Base-by-base conservation (phyloP, 2,113 vertebrate genomes). In the Orthonyx spaldingii region DNA sequence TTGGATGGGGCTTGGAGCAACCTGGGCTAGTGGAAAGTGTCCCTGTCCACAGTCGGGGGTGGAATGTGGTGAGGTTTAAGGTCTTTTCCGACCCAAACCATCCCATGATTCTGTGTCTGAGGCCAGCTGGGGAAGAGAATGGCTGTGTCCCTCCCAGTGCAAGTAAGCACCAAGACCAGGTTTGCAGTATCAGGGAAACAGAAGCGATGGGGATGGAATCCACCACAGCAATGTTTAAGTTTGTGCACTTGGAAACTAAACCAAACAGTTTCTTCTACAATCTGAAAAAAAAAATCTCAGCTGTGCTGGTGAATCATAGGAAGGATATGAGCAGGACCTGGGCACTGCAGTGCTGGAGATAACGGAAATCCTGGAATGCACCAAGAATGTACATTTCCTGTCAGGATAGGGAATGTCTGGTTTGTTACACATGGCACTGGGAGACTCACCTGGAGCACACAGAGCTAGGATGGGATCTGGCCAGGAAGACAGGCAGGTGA, bases 181-280 rank as follows among this genome's bases (percentile, higher is more conserved):
- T 26, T 11, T 28, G 0, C 22, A 56, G 11, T n/a, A 21, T 13
- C 26, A 32, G 55, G 44, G 47, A 55, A 84, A 26, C 0, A 13
- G 55, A 84, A 56, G 21, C 3, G 65, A 44, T 57, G 46, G 76
- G 55, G 50, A 57, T 66, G 60, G 53, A 74, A 63, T 55, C 61
- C 60, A 32, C 2, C 6, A 7, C 0, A 0, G 13, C 42, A 15
- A 1, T 8, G 15, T 94, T 80, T 41, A 61, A 42, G n/a, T 60
- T 63, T 56, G 9, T 44, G 55, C 30, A 3, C 77, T 74, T 91
- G 84, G 81, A 71, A 84, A 84, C 76, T 11, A 75, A 84, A 81
- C 3, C 24, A 1, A 66, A 18, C 16, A 44, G 23, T 77, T 92
- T 61, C 50, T 89, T 70, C 47, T 61, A 22, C 56, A 82, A 4